Percentiles rank a stretch among this genome's conserved stretches.
These are phyloP conservation scores for Papilio protenor DNA, from an alignment of 2,888 invertebrate species.

Conservation along the genomic window DNA sequence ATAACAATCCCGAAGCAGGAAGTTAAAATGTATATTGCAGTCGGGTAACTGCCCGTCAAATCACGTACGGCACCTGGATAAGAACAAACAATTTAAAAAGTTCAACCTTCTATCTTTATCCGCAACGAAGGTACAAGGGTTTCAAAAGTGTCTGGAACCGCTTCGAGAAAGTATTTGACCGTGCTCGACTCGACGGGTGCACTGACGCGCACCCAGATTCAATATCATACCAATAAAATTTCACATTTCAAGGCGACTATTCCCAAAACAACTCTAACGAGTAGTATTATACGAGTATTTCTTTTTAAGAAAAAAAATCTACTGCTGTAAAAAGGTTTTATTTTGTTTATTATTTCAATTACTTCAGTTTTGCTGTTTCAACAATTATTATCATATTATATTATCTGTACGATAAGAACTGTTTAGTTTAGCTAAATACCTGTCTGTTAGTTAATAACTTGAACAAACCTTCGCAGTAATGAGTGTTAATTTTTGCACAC, in stretches of 20 bases:
- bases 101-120: no score
- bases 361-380: background rate
- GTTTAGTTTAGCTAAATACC: slow-evolving; percentile 13
- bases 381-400: background rate
- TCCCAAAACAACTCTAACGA: no score
- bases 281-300: no score
- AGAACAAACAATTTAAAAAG: background rate
- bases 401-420: slow-evolving; percentile 17
- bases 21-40: slow-evolving; percentile 83
- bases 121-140: no score
- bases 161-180: no score
- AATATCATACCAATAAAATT: no score
- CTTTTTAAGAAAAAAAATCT: no score
- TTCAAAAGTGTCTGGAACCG: no score
- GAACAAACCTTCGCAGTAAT: background rate
- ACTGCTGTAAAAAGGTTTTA: no score
- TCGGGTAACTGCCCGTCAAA: slow-evolving; percentile 82
- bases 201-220: no score
- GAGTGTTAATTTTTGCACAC: background rate
- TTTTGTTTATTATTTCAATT: background rate
- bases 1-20: slow-evolving; percentile 62
- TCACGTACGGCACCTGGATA: slow-evolving; percentile 83
- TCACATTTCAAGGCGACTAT: no score
- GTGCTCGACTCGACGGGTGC: no score
- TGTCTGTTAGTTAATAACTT: background rate